These are phyloP conservation scores for Timandra comae DNA, from an alignment of 2,888 invertebrate genomes.

Conservation along the genomic window DNA sequence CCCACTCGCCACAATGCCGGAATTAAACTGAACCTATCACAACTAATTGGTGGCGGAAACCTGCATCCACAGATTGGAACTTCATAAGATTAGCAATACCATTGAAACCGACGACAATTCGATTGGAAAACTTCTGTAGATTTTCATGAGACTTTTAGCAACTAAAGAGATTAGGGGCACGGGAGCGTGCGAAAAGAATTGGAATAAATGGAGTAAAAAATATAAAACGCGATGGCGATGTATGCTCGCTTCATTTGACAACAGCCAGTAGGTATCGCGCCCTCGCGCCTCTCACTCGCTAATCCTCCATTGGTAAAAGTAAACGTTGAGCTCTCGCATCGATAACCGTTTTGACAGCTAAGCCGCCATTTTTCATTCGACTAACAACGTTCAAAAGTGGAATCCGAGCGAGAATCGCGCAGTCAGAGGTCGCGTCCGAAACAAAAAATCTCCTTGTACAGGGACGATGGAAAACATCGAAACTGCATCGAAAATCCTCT, in stretches of 20 bases:
- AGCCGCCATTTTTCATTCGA: constrained; percentile 67
- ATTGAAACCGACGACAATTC: constrained; percentile 4
- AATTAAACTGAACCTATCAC: constrained; percentile 41
- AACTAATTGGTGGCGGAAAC: constrained; percentile 52
- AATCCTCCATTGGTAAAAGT: constrained; percentile 60
- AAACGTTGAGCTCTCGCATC: constrained; percentile 59
- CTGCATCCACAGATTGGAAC: constrained; percentile 41
- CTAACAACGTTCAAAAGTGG: constrained; percentile 45
- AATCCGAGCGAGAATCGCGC: constrained; percentile 49
- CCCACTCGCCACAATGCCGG: constrained; percentile 26
- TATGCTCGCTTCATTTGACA: constrained; percentile 13
- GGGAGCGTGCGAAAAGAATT: constrained; percentile 11
- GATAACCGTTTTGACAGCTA: constrained; percentile 69
- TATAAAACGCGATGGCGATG: constrained; percentile 9
- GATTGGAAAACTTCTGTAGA: neutral
- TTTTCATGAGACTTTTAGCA: constrained; percentile 1
- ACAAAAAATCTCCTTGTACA: constrained; percentile 53
- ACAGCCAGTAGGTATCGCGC: constrained; percentile 9
- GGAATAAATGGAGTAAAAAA: constrained; percentile 20
- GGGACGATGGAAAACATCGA: constrained; percentile 40
- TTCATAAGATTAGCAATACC: constrained; percentile 39
- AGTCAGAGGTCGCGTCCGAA: constrained; percentile 50
- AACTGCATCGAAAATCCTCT: constrained; percentile 41
- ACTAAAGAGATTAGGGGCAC: constrained; percentile 17
- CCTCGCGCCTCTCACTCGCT: constrained; percentile 28